Evolutionary conservation across 2,797 vertebrate species (phyloP).

Genomic region (Emydoidea blandingii): DNA sequence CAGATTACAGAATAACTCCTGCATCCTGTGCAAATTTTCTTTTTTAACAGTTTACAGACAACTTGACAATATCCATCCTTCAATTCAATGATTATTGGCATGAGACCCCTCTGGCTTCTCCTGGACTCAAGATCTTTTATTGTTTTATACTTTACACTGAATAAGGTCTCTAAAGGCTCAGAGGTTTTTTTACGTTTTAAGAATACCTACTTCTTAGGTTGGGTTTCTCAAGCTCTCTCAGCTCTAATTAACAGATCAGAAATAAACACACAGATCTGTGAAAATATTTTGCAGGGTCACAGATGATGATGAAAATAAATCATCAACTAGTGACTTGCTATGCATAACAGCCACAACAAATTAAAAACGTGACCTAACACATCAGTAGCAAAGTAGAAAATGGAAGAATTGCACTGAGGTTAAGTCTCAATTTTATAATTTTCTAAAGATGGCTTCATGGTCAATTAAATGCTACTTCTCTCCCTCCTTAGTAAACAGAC

Average conservation of each 20-base stretch:
- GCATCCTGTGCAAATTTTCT: neutral
- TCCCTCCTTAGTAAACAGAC: neutral
- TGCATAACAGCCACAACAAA: neutral
- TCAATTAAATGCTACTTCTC: neutral
- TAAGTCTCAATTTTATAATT: neutral
- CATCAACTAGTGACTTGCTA: neutral
- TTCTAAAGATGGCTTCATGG: neutral
- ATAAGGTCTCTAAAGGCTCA: neutral
- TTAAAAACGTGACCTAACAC: conserved; percentile 8
- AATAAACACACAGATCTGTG: neutral
- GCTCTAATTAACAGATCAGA: conserved; percentile 33
- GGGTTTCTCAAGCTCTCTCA: neutral
- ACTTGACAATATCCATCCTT: neutral
- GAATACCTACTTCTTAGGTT: neutral
- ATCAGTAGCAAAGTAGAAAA: neutral
- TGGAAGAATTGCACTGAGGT: neutral
- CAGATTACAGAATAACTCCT: neutral
- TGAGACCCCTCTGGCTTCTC: neutral
- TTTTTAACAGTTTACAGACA: neutral
- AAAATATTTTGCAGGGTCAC: conserved; percentile 25
- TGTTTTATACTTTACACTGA: neutral
- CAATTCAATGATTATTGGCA: neutral
- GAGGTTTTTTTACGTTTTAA: neutral
- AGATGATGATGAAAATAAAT: conserved; percentile 28
- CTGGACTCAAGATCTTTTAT: neutral